Base-by-base conservation (phyloP, 2,888 invertebrate genomes). In the Hirtodrosophila histrioides region DNA sequence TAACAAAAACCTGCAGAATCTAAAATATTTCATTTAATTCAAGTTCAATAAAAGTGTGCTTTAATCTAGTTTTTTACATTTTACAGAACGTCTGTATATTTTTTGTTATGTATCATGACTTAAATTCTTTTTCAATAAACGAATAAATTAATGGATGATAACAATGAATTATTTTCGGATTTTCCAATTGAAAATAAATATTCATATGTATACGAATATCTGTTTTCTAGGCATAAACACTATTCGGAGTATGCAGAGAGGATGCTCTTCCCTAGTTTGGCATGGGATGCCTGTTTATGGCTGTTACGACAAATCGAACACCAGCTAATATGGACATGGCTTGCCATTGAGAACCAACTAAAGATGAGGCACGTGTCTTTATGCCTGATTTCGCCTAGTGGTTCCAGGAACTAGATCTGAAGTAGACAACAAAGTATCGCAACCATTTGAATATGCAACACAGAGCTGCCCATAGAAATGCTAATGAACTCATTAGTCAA, bases 241-340 rank as follows among this genome's bases (percentile, higher is more conserved):
- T 27, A 27, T 27, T 5, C 27, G 6, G 4, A 27, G 36, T 53
- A 57, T 11, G 53, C 35, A n/a, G 43, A 6, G 41, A 35, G 58
- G 31, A 68, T 62, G 50, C 23, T 23, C 24, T 43, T 40, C 11
- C 65, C 44, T 36, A 58, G 62, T 46, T 65, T 41, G 67, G 61
- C 51, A 73, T 75, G 37, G 27, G 53, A 49, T 75, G 49, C 10
- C 73, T 75, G 35, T 58, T 72, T 84, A 53, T 63, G 78, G 69
- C 31, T 29, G 41, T 46, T 69, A 69, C 68, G 78, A 84, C 81
- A 81, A 81, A 81, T 81, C 73, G 81, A 63, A 78, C 75, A 78
- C 67, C 66, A 57, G 55, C 80, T 40, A 12, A 80, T 84, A 75
- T 78, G 80, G 80, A 48, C 78, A 84, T 66, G 48, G 39, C 36